Evolutionary conservation across 2,113 vertebrate species (phyloP).

Genomic region (Bothrops jararaca): DNA sequence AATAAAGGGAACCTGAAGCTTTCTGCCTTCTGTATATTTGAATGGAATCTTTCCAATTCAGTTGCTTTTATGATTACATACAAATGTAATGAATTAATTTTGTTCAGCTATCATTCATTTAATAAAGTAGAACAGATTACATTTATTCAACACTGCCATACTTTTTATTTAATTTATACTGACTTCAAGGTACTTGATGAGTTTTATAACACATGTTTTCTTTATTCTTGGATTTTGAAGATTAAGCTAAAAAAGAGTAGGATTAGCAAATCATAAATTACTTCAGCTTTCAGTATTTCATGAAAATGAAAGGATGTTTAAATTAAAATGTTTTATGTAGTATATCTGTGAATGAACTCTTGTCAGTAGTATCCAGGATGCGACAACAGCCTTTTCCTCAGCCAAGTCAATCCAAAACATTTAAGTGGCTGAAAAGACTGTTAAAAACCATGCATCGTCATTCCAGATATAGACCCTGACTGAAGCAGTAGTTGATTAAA

Average conservation of each 20-base stretch:
- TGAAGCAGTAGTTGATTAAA: not conserved
- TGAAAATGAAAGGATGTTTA: constrained; percentile 1
- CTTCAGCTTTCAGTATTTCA: not conserved
- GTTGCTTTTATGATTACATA: not conserved
- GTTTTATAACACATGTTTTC: constrained; percentile 8
- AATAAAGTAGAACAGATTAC: not conserved
- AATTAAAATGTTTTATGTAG: constrained; percentile 13
- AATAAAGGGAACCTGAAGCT: not conserved
- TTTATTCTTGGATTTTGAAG: constrained; percentile 1
- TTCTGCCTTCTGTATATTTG: not conserved
- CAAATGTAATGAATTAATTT: not conserved
- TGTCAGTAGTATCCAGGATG: not conserved
- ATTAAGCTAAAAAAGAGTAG: constrained; percentile 2
- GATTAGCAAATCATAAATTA: constrained; percentile 14
- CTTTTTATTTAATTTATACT: constrained; percentile 10
- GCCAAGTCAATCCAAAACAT: not conserved
- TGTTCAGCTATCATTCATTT: not conserved
- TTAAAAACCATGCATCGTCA: not conserved
- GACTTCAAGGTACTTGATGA: not conserved
- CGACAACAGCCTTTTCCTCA: not conserved
- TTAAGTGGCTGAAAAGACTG: not conserved
- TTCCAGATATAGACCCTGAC: not conserved
- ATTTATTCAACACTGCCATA: not conserved
- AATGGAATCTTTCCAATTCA: not conserved
- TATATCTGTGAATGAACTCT: not conserved